These are phyloP conservation scores for Eutolmus rufibarbis DNA, from an alignment of 2,888 invertebrate genomes.

Conservation along the genomic window DNA sequence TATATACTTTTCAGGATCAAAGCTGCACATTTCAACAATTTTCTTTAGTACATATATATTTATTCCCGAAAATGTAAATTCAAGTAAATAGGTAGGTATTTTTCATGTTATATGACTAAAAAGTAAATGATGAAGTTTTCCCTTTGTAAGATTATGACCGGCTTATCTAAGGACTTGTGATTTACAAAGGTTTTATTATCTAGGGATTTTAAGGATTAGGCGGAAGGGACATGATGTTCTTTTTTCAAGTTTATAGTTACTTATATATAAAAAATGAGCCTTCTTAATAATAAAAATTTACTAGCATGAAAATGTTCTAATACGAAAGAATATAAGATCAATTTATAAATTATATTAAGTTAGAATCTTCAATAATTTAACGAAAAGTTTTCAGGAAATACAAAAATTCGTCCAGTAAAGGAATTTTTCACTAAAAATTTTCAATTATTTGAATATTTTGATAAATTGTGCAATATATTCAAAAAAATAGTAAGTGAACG, in stretches of 20 bases:
- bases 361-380: too few relatives aligned
- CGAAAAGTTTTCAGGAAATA: too few relatives aligned
- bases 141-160: neutral
- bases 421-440: too few relatives aligned
- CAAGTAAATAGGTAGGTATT: neutral
- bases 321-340: too few relatives aligned
- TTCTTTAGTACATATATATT: neutral
- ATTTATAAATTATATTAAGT: too few relatives aligned
- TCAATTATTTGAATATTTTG: too few relatives aligned
- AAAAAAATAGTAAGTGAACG: neutral
- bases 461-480: neutral
- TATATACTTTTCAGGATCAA: neutral
- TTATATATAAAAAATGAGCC: too few relatives aligned
- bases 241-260: neutral
- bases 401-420: too few relatives aligned
- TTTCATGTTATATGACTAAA: neutral
- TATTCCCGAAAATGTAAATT: neutral
- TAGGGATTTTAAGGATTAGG: neutral
- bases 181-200: neutral
- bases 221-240: neutral
- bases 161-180: neutral
- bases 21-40: neutral
- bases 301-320: too few relatives aligned
- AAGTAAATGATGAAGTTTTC: neutral
- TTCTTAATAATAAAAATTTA: too few relatives aligned